phyloP scores from a whole-genome alignment of 2,888 invertebrate species.

The Nomada ruficornis region DNA sequence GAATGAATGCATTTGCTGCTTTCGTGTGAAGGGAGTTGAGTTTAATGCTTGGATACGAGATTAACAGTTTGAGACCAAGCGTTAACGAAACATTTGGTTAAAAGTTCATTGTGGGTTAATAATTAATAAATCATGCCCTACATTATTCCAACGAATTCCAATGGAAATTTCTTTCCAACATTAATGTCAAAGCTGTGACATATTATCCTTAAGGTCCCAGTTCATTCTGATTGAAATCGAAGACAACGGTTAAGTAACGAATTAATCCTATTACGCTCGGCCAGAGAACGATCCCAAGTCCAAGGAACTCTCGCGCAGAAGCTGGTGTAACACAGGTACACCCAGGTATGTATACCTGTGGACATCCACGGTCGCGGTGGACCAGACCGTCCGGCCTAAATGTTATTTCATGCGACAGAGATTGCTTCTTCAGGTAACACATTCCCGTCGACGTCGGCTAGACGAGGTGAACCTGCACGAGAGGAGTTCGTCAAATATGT shows the following conservation, averaged over 20 bases:
- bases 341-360: conserved; percentile 25
- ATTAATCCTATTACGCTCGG: neutral
- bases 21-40: no score
- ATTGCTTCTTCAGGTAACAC: conserved; percentile 77
- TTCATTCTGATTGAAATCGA: neutral
- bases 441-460: conserved; percentile 52
- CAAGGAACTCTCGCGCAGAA: neutral
- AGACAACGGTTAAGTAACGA: neutral
- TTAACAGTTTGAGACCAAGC: no score
- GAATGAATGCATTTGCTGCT: no score
- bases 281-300: neutral
- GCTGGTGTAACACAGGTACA: conserved; percentile 13
- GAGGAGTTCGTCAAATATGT: conserved; percentile 74
- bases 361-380: conserved; percentile 31
- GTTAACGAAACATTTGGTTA: no score
- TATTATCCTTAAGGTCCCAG: no score
- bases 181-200: no score
- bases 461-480: conserved; percentile 49
- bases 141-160: no score
- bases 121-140: no score
- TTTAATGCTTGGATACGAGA: no score
- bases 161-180: no score
- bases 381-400: conserved; percentile 62
- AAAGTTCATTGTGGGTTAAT: no score
- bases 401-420: conserved; percentile 77